Evolutionary conservation across 92 coral and sea anemone genomes (phyloP).

Genomic region (Epizoanthus scotinus): DNA sequence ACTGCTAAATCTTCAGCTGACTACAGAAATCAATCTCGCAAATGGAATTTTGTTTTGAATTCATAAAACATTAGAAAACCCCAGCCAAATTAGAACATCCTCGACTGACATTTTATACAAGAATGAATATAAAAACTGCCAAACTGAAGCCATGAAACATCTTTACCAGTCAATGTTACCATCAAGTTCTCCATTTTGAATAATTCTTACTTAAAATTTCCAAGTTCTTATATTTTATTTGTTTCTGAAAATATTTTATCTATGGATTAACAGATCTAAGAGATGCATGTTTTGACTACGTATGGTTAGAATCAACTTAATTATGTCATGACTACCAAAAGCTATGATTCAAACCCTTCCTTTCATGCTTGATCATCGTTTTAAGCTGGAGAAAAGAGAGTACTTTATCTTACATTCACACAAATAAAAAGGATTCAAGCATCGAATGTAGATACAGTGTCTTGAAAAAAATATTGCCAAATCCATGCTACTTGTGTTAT

Average conservation of each 20-base stretch:
- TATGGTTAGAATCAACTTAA: slow-evolving; percentile 7
- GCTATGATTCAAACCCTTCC: neutral
- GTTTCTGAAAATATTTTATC: neutral
- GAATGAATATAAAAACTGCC: too few species aligned
- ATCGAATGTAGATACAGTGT: neutral
- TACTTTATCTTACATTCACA: neutral
- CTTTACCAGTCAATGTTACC: too few species aligned
- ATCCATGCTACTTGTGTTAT: neutral
- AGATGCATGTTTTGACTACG: slow-evolving; percentile 22
- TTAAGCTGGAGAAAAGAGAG: too few species aligned
- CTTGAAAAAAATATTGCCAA: neutral
- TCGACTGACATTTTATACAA: neutral
- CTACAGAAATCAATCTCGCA: neutral
- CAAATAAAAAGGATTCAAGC: neutral
- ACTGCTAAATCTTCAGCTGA: neutral
- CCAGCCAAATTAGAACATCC: too few species aligned
- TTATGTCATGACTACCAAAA: neutral
- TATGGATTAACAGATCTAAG: neutral
- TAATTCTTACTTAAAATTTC: neutral
- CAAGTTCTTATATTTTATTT: neutral
- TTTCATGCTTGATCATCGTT: neutral
- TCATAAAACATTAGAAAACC: neutral
- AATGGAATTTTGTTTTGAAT: neutral
- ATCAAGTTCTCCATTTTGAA: too few species aligned
- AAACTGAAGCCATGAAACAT: too few species aligned